Evolutionary conservation across 2,113 vertebrate species (phyloP), one percentile per base, ranked within the genome.

Genomic region (Vanacampus margaritifer): DNA sequence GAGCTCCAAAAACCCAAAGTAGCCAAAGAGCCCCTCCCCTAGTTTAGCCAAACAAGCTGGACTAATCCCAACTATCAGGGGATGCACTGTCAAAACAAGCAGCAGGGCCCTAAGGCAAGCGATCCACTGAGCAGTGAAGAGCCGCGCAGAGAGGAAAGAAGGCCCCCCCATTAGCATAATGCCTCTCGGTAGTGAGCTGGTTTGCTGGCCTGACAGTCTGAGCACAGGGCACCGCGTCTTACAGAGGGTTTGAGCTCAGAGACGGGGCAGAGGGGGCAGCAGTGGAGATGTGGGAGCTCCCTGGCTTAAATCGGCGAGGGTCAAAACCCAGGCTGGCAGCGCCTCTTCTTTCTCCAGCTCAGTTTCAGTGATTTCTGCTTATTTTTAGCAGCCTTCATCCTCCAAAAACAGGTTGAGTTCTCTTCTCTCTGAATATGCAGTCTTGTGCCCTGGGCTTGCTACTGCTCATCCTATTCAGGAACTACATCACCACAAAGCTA

Each of bases 21-120:
- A 95, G 93, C 93, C 93, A 91, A 93, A 95, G 93, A 94, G 94
- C 85, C 81, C 86, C 80, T 88, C 86, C 82, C 82, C 93, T 93
- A 95, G 95, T 98, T 98, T 97, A 98, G 95, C 96, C 95, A 98
- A 98, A 98, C 95, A 99, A 96, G 94, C 96, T 94, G 92, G 92
- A 94, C 96, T 98, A 99, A 98, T 98, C 96, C 95, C 92, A 97
- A 96, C 93, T 97, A 95, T 98, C 97, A 92, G 95, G 94, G 96
- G 93, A 96, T 94, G 91, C 93, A 94, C 94, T 99, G 96, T 98
- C 96, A 98, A 98, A 98, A 97, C 94, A 95, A 95, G 94, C 95
- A 94, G 94, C 94, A 93, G 94, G 94, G 95, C 95, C 97, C 94
- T 93, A 93, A 98, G 97, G 97, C 96, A 93, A 97, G 95, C 93